These are phyloP conservation scores for Ageneiosus marmoratus DNA, from an alignment of 2,113 vertebrate species.

Conservation along the genomic window DNA sequence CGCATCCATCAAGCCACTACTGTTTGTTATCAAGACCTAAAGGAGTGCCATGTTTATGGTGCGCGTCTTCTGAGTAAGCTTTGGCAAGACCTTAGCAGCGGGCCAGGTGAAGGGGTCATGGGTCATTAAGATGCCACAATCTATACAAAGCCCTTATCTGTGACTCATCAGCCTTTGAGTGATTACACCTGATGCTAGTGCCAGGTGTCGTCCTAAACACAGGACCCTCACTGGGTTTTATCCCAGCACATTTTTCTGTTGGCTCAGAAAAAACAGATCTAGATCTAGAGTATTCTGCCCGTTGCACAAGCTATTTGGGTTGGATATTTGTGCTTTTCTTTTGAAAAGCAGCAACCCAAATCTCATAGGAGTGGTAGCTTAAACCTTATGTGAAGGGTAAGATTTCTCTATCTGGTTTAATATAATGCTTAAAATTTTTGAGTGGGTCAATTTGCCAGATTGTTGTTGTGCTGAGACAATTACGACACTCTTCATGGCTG, in stretches of 20 bases:
- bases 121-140: constrained; percentile 40
- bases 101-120: constrained; percentile 38
- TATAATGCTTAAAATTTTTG: background rate
- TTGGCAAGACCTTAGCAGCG: constrained; percentile 28
- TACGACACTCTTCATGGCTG: background rate
- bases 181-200: constrained; percentile 10
- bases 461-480: constrained; percentile 5
- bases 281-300: background rate
- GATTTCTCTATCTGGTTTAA: background rate
- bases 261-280: no score
- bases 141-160: constrained; percentile 31
- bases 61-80: constrained; percentile 39
- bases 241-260: background rate
- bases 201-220: constrained; percentile 3
- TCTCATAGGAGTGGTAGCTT: background rate
- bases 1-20: constrained; percentile 33
- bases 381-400: background rate
- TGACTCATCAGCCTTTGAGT: constrained; percentile 31
- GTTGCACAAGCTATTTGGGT: background rate
- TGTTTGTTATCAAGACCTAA: constrained; percentile 28
- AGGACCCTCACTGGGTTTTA: background rate
- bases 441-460: constrained; percentile 14
- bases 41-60: constrained; percentile 36
- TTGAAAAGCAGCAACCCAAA: background rate
- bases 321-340: background rate